A percentile compares a stretch with the other conserved stretches of the same genome.
These are phyloP conservation scores for Rhagoletis pomonella DNA, from an alignment of 1,140 invertebrate genomes.

Conservation along the genomic window DNA sequence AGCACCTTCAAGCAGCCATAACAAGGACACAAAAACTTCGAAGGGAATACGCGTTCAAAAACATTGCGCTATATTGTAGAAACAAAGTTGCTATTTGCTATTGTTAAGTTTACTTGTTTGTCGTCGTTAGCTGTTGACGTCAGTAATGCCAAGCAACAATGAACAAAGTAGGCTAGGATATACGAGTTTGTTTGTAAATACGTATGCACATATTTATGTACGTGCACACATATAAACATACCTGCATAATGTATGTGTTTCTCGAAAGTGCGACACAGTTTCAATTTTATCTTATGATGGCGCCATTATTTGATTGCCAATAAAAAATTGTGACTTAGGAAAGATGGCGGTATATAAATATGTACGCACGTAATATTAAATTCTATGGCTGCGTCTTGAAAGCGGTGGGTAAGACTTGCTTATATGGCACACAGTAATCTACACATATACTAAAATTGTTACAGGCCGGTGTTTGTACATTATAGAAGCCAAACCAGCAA, in stretches of 20 bases:
- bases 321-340: background rate
- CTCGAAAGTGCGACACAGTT: background rate
- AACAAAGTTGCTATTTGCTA: background rate
- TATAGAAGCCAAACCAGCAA: too few relatives aligned
- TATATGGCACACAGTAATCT: too few relatives aligned
- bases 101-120: conserved; percentile 7
- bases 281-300: conserved; percentile 11
- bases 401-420: too few relatives aligned
- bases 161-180: background rate
- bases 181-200: background rate
- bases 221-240: background rate
- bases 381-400: too few relatives aligned
- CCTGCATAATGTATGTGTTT: background rate
- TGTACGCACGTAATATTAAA: too few relatives aligned
- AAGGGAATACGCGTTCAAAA: background rate
- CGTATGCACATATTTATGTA: background rate
- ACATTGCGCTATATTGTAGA: background rate
- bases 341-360: too few relatives aligned
- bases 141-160: background rate
- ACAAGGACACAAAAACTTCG: background rate
- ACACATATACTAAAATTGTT: too few relatives aligned
- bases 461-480: too few relatives aligned
- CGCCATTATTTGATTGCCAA: background rate
- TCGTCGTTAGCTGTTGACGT: background rate
- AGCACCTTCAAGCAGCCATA: background rate